Conservation (phyloP, 2,113 vertebrate genomes). For the Pungitius pungitius region DNA sequence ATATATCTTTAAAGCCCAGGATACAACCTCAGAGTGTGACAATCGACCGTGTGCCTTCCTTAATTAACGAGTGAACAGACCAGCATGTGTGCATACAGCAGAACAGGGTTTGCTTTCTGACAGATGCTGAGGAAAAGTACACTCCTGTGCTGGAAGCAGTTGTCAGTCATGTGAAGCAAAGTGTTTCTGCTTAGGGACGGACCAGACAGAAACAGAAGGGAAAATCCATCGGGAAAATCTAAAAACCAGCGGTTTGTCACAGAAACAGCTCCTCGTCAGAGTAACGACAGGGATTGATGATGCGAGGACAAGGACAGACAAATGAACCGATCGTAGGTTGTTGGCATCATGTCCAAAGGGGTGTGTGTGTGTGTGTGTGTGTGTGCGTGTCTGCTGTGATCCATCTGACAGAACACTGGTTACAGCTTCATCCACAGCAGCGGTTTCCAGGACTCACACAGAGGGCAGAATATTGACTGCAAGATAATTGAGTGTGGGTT, state of each 20-base stretch:
- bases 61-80: constrained; percentile 49
- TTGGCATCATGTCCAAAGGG: background rate
- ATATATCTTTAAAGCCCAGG: background rate
- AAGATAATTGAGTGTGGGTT: constrained; percentile 32
- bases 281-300: constrained; percentile 19
- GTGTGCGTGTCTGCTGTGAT: constrained; percentile 8
- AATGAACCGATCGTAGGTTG: background rate
- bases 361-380: background rate
- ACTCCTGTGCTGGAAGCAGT: constrained; percentile 41
- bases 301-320: background rate
- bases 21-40: constrained; percentile 10
- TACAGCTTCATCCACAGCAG: constrained; percentile 24
- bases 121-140: constrained; percentile 54
- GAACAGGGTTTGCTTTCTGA: constrained; percentile 47
- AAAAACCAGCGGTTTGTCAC: constrained; percentile 12
- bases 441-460: constrained; percentile 25
- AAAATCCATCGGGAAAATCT: constrained; percentile 33
- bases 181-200: constrained; percentile 38
- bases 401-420: constrained; percentile 3
- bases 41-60: constrained; percentile 17
- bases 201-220: background rate
- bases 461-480: constrained; percentile 30
- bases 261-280: background rate
- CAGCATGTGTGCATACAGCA: constrained; percentile 24
- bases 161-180: constrained; percentile 54